Conservation (phyloP, 2,797 vertebrate genomes). For the Typhlichthys subterraneus region DNA sequence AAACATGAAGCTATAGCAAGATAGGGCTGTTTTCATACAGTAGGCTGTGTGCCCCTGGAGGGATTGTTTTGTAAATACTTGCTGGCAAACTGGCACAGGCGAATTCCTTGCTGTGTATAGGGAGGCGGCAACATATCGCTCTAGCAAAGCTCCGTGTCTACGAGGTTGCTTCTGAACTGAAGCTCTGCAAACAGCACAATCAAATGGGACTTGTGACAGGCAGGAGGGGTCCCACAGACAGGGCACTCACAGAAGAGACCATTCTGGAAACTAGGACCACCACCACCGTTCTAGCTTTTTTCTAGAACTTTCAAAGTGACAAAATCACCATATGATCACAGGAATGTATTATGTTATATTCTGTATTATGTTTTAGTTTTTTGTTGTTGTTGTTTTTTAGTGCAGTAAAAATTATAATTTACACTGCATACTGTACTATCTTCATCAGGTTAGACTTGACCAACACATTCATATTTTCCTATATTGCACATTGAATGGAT, state of each 20-base stretch:
- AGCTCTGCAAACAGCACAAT: slow-evolving; percentile 26
- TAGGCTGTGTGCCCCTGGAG: neutral
- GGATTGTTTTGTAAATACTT: slow-evolving; percentile 8
- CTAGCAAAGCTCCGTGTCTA: slow-evolving; percentile 9
- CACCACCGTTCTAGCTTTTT: too few relatives aligned
- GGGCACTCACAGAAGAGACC: slow-evolving; percentile 32
- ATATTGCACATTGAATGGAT: too few relatives aligned
- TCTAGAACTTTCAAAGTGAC: too few relatives aligned
- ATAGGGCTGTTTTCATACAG: neutral
- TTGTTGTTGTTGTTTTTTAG: too few relatives aligned
- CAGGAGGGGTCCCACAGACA: slow-evolving; percentile 18
- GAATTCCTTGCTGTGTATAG: neutral
- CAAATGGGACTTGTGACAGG: slow-evolving; percentile 10
- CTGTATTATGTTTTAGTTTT: too few relatives aligned
- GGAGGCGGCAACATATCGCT: slow-evolving; percentile 17
- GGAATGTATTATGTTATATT: too few relatives aligned
- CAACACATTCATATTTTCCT: too few relatives aligned
- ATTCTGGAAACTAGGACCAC: too few relatives aligned
- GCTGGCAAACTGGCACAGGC: slow-evolving; percentile 13
- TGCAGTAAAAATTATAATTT: too few relatives aligned
- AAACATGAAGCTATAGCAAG: slow-evolving; percentile 2
- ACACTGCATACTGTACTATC: too few relatives aligned
- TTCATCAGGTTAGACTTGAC: too few relatives aligned
- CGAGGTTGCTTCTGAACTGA: slow-evolving; percentile 43
- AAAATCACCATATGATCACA: too few relatives aligned